Evolutionary conservation across 2,797 vertebrate species (phyloP), one percentile per base, ranked within the genome.

Genomic region (Melanotaenia boesemani): DNA sequence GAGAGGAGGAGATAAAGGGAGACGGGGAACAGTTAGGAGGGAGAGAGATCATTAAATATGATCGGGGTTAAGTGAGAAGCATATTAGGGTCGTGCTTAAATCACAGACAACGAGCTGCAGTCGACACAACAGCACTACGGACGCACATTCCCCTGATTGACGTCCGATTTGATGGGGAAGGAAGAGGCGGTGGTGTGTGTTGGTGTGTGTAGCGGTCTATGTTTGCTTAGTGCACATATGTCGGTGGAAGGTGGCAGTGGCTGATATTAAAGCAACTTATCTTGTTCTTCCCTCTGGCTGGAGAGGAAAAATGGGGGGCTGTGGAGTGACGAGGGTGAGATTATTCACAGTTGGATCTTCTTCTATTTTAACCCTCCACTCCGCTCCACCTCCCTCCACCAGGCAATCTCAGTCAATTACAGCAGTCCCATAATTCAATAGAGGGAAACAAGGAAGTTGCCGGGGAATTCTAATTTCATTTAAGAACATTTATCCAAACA

Each of bases 401-500:
- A 63, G 18, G 70, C 91, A 92, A 93, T 92, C 86, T 90, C 89
- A 91, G 90, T 94, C 90, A 92, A 93, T 93, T 93, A 92, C 88
- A 66, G 55, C 70, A 73, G 75, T 74, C 72, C 77, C 76, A 85
- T 93, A 91, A 90, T 90, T 92, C 88, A 91, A 93, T 91, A 83
- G 74, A 86, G 70, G 9, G 54, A 86, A 93, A 91, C 88, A 91
- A 93, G 91, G 90, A 92, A 90, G 89, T 90, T 92, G 73, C 88
- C 62, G 32, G 86, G 82, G 91, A 91, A 83, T 93, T 91, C 82
- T 92, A 92, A 94, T 94, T 90, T 87, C 6, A 93, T 93, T 93
- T 82, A 54, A 50, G 73, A 73, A 88, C 91, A 93, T 94, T 94
- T 89, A 93, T 93, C 87, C 80, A 90, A 91, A 92, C 89, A 92